Percentiles rank a stretch among this genome's conserved stretches.
Conservation (phyloP, 1,140 invertebrate genomes). For the Batillaria attramentaria region DNA sequence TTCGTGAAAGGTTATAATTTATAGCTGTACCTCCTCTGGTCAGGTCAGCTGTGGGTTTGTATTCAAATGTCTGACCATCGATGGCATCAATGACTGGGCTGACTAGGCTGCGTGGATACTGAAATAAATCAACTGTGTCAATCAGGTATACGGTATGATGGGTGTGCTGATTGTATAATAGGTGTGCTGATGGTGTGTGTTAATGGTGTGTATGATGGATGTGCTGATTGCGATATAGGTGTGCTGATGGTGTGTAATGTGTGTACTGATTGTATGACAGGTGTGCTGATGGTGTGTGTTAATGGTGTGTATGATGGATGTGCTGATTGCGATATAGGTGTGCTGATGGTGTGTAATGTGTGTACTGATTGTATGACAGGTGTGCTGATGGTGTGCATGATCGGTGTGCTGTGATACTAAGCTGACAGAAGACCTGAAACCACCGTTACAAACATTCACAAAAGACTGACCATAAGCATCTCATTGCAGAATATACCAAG, state of each 20-base stretch:
- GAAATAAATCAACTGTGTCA: background rate
- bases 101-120: constrained; percentile 72
- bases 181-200: background rate
- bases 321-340: background rate
- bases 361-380: too few relatives aligned
- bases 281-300: too few relatives aligned
- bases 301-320: background rate
- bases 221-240: background rate
- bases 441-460: background rate
- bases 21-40: constrained; percentile 70
- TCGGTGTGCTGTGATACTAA: background rate
- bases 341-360: background rate
- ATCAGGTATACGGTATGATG: background rate
- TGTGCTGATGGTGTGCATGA: background rate
- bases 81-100: constrained; percentile 76
- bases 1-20: too few relatives aligned
- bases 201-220: background rate
- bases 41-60: constrained; percentile 72
- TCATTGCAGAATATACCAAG: background rate
- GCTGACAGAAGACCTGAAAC: background rate
- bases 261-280: background rate
- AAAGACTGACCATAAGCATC: background rate
- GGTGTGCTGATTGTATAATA: background rate
- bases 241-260: background rate
- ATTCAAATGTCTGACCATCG: constrained; percentile 74